These are phyloP conservation scores for Homalodisca vitripennis DNA, from an alignment of 1,140 invertebrate genomes.

Conservation along the genomic window DNA sequence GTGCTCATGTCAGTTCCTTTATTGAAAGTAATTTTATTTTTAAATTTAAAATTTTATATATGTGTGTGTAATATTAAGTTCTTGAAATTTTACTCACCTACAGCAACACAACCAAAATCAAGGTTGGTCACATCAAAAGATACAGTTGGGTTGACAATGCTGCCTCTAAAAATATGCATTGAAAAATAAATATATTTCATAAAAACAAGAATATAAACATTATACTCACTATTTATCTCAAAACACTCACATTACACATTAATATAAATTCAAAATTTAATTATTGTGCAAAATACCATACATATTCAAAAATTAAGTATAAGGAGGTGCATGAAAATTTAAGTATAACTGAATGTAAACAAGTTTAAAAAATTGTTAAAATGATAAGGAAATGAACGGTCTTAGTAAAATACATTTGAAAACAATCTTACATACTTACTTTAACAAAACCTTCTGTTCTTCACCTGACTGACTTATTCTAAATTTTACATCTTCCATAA, in stretches of 20 bases:
- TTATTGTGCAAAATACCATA: no score
- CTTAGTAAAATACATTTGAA: not conserved
- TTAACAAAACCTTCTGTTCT: not conserved
- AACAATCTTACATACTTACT: no score
- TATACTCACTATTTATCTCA: not conserved
- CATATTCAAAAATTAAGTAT: no score
- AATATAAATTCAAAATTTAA: not conserved
- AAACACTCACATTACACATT: not conserved
- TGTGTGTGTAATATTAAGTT: no score
- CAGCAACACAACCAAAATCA: slow-evolving; percentile 3
- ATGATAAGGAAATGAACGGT: not conserved
- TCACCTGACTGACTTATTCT: slow-evolving; percentile 4
- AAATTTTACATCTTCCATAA: slow-evolving; percentile 3
- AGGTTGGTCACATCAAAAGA: slow-evolving; percentile 2
- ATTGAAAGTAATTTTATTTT: no score
- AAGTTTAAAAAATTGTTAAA: not conserved
- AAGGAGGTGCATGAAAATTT: not conserved
- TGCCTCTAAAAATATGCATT: not conserved
- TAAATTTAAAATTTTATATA: no score
- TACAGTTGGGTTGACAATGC: not conserved
- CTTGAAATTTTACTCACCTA: not conserved
- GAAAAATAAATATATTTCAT: no score
- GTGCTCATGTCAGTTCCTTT: no score
- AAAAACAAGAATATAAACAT: not conserved
- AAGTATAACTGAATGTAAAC: not conserved